Base-by-base conservation (phyloP, 2,113 vertebrate genomes). In the Stigmatopora nigra region DNA sequence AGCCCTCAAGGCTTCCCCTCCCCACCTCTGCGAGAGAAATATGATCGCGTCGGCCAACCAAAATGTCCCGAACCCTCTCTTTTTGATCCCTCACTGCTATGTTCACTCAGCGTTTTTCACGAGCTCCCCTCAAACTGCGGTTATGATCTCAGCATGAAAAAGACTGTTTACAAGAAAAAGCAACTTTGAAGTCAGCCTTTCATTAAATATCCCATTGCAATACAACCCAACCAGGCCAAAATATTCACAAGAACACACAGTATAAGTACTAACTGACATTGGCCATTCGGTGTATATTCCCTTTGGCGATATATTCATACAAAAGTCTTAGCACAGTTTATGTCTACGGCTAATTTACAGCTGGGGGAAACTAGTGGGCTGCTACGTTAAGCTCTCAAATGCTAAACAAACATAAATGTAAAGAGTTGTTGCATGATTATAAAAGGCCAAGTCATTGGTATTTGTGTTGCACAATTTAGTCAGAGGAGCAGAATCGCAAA, bases 1-100 rank as follows among this genome's bases (percentile, higher is more conserved):
- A 90, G 68, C 79, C 64, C 47, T 53, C 77, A 75, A 81, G 76
- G 75, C 82, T 72, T 87, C 79, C 76, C 80, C 80, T 70, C 72
- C 71, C 46, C 80, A 70, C 74, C 69, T 74, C 70, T 45, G 75
- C 4, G 58, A 76, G 49, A 78, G 82, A 83, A 82, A 89, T 80
- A 60, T 66, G 81, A 85, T 76, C 79, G 0, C 19, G 64, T 38
- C 63, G 61, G 72, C 82, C 79, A 79, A 84, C 76, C 74, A 72
- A 61, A 73, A 68, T 46, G 49, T 70, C 60, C 75, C 59, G n/a
- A 60, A n/a, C 19, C 20, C 65, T 68, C 71, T 75, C 65, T 67
- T 59, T 68, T 67, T 75, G 70, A 76, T 62, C 63, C 58, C 9
- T 58, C 52, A 44, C 68, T 67, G 22, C 64, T 71, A 51, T 58